Evolutionary conservation across 2,113 vertebrate genomes (phyloP).

Genomic region (Corydoras maculifer): DNA sequence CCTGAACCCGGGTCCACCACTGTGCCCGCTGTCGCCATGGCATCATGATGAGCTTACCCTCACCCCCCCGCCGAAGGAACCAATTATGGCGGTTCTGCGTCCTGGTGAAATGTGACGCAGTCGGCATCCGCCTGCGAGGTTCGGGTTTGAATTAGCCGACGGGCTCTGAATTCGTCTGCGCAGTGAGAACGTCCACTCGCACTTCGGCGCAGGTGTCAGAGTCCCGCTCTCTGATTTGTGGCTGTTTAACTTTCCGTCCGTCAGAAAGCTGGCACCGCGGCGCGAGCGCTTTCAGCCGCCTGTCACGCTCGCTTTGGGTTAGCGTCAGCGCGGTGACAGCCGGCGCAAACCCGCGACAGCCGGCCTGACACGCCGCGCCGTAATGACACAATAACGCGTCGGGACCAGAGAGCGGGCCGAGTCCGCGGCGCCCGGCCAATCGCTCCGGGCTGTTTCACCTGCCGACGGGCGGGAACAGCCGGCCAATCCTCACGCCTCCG

Average conservation of each 20-base stretch:
- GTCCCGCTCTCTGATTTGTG: slow-evolving; percentile 30
- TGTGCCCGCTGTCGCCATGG: too few relatives aligned
- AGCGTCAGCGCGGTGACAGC: slow-evolving; percentile 34
- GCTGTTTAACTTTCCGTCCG: slow-evolving; percentile 38
- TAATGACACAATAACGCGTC: slow-evolving; percentile 37
- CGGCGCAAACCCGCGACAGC: slow-evolving; percentile 35
- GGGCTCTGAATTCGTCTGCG: slow-evolving; percentile 32
- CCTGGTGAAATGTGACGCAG: too few relatives aligned
- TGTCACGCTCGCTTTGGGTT: slow-evolving; percentile 36
- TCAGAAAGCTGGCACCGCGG: slow-evolving; percentile 29
- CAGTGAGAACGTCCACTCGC: slow-evolving; percentile 22
- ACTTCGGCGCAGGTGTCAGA: slow-evolving; percentile 29
- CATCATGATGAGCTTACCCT: too few relatives aligned
- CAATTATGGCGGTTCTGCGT: too few relatives aligned
- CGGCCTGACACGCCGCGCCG: slow-evolving; percentile 30
- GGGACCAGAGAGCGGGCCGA: slow-evolving; percentile 27
- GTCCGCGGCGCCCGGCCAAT: background rate
- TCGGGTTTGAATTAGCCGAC: background rate
- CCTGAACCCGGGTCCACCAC: too few relatives aligned
- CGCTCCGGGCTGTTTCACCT: slow-evolving; percentile 1
- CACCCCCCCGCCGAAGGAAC: too few relatives aligned
- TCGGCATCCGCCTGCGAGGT: background rate
- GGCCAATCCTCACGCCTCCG: slow-evolving; percentile 5
- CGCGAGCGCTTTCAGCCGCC: slow-evolving; percentile 25
- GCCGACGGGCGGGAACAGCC: background rate